Base-by-base conservation (phyloP, 2,113 vertebrate genomes). In the Austrofundulus limnaeus region DNA sequence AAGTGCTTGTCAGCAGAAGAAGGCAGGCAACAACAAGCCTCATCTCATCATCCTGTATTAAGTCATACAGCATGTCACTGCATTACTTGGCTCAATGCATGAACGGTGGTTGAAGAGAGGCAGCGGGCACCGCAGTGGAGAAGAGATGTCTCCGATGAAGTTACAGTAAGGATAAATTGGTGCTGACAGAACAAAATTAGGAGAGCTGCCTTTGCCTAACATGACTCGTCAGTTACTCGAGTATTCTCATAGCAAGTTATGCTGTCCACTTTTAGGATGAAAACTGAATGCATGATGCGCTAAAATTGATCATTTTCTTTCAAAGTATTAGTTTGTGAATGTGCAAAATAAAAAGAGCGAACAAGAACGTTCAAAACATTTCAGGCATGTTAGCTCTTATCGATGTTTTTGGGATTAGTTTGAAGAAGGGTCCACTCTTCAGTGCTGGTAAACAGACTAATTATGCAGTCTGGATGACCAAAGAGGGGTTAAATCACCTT, bases 161-260 rank as follows among this genome's bases (percentile, higher is more conserved):
- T 77, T 77, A 69, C 55, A 24, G 55, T 49, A 2, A 2, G 51
- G 58, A 49, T 59, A 85, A 90, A 90, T 87, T 88, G 85, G 57
- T 79, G 84, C 72, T 87, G 88, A 91, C 88, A 89, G 82, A 79
- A 68, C 61, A 74, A 73, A 86, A 90, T 91, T 91, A 89, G 78
- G 37, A 53, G 49, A 80, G 74, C 74, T 57, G 48, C 75, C 69
- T 11, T 43, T 23, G 42, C 66, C 48, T 75, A 34, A 43, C 48
- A 4, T 85, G 80, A 75, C 66, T 46, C 78, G 72, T 81, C 81
- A 85, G 61, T 70, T 61, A 70, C 78, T 75, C 68, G 8, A 70
- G 81, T 43, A 49, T 82, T 72, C 53, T 51, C 50, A n/a, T 42
- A 46, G 52, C 13, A 28, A 57, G 57, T 81, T 47, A 73, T 42